Conservation (phyloP, 2,888 invertebrate genomes). For the Agonopterix heracliana region DNA sequence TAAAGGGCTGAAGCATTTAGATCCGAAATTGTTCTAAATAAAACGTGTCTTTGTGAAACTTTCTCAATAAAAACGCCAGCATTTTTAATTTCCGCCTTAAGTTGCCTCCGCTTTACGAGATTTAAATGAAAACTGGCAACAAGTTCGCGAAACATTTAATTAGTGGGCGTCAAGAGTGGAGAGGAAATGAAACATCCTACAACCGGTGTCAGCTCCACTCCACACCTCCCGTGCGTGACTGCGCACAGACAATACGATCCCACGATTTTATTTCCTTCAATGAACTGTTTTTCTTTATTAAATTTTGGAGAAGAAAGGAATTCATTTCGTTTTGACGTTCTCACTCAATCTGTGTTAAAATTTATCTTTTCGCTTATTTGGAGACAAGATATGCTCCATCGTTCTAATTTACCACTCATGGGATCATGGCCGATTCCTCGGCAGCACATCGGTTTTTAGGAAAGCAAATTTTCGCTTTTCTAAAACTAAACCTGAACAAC, state of each 20-base stretch:
- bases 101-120: conserved; percentile 41
- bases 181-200: conserved; percentile 54
- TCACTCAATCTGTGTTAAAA: neutral
- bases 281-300: conserved; percentile 40
- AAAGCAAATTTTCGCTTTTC: too few relatives aligned
- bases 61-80: conserved; percentile 48
- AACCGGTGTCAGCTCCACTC: conserved; percentile 21
- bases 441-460: too few relatives aligned
- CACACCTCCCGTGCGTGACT: conserved; percentile 35
- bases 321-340: conserved; percentile 22
- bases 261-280: conserved; percentile 15
- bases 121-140: conserved; percentile 56
- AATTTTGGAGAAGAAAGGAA: conserved; percentile 27
- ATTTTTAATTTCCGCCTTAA: conserved; percentile 56
- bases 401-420: too few relatives aligned
- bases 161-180: conserved; percentile 38
- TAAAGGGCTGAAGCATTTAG: too few relatives aligned
- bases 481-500: too few relatives aligned
- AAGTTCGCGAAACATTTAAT: conserved; percentile 61
- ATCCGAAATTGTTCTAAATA: too few relatives aligned
- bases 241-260: conserved; percentile 19
- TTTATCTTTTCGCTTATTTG: neutral
- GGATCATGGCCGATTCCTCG: too few relatives aligned
- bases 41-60: conserved; percentile 24
- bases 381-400: too few relatives aligned